These are phyloP conservation scores for Plecotus auritus DNA, from an alignment of 2,113 vertebrate genomes.

Conservation along the genomic window DNA sequence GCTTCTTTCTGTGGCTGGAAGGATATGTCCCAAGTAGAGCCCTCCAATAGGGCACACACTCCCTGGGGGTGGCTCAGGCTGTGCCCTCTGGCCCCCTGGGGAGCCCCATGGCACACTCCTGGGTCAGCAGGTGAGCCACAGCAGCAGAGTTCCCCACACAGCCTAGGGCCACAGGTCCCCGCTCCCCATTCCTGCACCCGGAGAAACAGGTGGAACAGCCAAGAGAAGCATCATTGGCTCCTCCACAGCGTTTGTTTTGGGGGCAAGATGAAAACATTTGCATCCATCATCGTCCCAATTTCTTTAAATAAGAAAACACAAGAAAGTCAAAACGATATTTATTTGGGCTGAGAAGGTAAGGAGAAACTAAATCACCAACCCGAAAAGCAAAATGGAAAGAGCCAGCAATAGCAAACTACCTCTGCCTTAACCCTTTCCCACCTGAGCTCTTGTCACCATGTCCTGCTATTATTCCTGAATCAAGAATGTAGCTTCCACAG, in stretches of 20 bases:
- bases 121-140: not conserved
- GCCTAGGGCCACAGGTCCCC: too few species aligned
- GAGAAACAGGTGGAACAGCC: not conserved
- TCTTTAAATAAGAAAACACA: conserved; percentile 12
- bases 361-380: not conserved
- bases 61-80: not conserved
- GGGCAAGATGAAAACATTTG: not conserved
- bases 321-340: not conserved
- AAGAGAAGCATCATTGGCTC: not conserved
- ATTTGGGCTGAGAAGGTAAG: not conserved
- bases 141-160: not conserved
- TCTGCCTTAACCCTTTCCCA: not conserved
- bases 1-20: not conserved
- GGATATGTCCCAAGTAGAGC: not conserved
- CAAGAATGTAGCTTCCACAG: not conserved
- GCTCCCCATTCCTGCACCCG: not conserved
- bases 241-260: not conserved
- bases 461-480: not conserved
- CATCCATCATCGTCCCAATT: not conserved
- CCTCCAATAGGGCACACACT: not conserved
- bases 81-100: not conserved
- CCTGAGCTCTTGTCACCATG: not conserved
- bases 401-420: not conserved
- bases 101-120: not conserved
- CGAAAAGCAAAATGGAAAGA: not conserved